These are phyloP conservation scores for Galeruca laticollis DNA, from an alignment of 2,888 invertebrate species.

Conservation along the genomic window DNA sequence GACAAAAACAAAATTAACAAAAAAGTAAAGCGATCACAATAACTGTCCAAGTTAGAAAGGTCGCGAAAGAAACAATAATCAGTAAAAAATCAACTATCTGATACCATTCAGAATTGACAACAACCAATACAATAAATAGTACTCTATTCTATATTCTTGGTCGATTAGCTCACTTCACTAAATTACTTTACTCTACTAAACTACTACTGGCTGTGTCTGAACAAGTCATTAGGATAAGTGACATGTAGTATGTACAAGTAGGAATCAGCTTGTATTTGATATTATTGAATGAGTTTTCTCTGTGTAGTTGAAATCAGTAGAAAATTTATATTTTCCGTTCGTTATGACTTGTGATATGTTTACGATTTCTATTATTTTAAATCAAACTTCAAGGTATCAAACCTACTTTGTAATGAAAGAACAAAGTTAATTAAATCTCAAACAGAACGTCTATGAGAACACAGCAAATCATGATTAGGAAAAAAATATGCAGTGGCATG, in stretches of 20 bases:
- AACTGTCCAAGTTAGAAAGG: too few species aligned
- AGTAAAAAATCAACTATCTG: too few species aligned
- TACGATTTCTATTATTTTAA: slow-evolving; percentile 10
- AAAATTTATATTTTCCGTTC: slow-evolving; percentile 13
- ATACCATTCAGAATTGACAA: too few species aligned
- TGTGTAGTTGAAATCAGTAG: slow-evolving; percentile 12
- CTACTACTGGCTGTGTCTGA: too few species aligned
- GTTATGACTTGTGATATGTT: slow-evolving; percentile 5
- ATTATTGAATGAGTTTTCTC: not conserved
- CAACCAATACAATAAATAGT: too few species aligned
- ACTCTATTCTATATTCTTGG: too few species aligned
- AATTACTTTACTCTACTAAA: too few species aligned
- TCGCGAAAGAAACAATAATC: too few species aligned
- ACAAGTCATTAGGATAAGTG: too few species aligned
- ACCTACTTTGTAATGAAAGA: not conserved
- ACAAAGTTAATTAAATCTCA: not conserved
- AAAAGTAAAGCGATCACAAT: too few species aligned
- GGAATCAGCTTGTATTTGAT: not conserved
- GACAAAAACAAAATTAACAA: not conserved
- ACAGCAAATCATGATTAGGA: not conserved
- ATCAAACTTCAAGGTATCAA: not conserved
- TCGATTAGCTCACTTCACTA: too few species aligned
- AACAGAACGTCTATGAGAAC: not conserved
- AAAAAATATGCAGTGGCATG: not conserved
- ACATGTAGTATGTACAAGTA: too few species aligned